Evolutionary conservation across 1,140 invertebrate genomes (phyloP).

Genomic region (Laupala kohalensis): DNA sequence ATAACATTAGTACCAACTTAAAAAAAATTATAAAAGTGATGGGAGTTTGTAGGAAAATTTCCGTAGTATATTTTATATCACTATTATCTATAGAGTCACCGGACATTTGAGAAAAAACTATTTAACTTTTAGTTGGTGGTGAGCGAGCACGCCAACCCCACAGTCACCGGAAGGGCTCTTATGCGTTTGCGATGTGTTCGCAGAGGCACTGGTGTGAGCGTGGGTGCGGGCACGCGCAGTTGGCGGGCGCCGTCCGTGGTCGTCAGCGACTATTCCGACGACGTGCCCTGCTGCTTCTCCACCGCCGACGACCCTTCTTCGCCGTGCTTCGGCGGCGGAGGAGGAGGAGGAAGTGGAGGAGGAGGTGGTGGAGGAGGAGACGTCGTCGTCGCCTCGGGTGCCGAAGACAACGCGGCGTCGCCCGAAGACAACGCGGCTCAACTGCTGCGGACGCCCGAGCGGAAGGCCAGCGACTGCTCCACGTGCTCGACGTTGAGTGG

Average conservation of each 20-base stretch:
- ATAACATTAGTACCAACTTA: too few species aligned
- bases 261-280: constrained; percentile 70
- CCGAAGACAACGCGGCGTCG: constrained; percentile 20
- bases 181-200: too few species aligned
- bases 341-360: constrained; percentile 51
- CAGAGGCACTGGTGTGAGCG: not conserved
- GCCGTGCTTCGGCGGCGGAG: constrained; percentile 32
- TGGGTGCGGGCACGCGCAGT: constrained; percentile 28
- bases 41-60: too few species aligned
- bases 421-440: constrained; percentile 40
- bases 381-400: constrained; percentile 15
- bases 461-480: constrained; percentile 49
- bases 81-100: too few species aligned
- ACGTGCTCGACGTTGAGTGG: constrained; percentile 48
- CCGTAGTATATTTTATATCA: too few species aligned
- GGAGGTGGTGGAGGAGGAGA: constrained; percentile 26
- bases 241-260: constrained; percentile 68
- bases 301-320: constrained; percentile 2
- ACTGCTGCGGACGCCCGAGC: constrained; percentile 31
- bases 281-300: constrained; percentile 20
- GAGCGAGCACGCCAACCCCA: not conserved
- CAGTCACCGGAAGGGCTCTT: too few species aligned
- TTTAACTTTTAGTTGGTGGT: too few species aligned
- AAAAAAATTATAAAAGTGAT: too few species aligned
- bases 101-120: too few species aligned